These are phyloP conservation scores for Octopus bimaculoides DNA, from an alignment of 1,140 invertebrate genomes.

Conservation along the genomic window DNA sequence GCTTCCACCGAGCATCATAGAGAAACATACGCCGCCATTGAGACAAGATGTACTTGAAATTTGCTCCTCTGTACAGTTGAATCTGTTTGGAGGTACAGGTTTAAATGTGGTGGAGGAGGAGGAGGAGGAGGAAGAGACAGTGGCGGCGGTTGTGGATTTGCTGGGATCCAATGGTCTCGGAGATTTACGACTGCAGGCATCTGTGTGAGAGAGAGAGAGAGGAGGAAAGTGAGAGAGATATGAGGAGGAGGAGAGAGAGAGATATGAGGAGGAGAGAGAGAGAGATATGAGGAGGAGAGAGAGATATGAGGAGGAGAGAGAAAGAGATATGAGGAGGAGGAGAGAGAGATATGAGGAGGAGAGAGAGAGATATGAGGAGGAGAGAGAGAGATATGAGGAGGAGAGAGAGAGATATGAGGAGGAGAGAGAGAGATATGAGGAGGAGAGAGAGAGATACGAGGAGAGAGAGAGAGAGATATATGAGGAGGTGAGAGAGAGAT, in stretches of 20 bases:
- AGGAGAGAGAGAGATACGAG: accelerated
- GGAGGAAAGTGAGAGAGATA: neutral
- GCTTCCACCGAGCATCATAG: neutral
- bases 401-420: no score
- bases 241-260: neutral
- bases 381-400: no score
- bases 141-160: neutral
- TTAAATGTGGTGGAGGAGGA: neutral
- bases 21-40: neutral
- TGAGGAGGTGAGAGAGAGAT: no score
- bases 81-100: neutral
- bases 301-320: neutral
- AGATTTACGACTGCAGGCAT: neutral
- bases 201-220: neutral
- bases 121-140: neutral
- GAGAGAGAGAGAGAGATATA: no score
- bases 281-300: neutral
- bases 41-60: neutral
- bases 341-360: neutral
- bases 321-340: neutral
- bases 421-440: no score
- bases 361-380: no score
- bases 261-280: neutral
- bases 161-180: neutral
- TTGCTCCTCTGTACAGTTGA: neutral